Conservation (phyloP, 2,113 vertebrate genomes). For the Falco punctatus region DNA sequence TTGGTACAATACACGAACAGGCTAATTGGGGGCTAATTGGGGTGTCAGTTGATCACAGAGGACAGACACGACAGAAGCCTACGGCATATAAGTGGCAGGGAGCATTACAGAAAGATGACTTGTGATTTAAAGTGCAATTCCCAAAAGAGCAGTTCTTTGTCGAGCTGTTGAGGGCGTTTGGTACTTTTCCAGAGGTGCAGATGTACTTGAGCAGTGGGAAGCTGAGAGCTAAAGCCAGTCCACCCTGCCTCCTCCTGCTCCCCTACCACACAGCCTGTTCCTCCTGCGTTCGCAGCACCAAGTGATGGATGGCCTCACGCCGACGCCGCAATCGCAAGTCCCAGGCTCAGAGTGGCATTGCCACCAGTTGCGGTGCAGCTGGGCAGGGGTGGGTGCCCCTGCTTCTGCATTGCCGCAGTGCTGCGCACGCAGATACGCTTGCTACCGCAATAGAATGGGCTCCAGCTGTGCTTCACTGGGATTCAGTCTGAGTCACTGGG, state of each 20-base stretch:
- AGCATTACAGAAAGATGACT: not conserved
- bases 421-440: accelerated
- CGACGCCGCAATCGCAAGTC: accelerated
- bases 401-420: accelerated
- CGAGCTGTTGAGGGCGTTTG: not conserved
- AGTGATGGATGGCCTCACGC: not conserved
- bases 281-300: not conserved
- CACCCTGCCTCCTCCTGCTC: not conserved
- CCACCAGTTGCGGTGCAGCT: not conserved
- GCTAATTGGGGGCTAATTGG: not conserved
- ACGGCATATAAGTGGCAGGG: not conserved
- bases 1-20: not conserved
- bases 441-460: accelerated
- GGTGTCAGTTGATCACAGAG: not conserved
- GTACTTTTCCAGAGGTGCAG: constrained; percentile 33
- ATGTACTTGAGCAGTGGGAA: not conserved
- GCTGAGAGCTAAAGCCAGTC: not conserved
- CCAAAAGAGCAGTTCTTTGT: not conserved
- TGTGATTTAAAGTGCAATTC: not conserved
- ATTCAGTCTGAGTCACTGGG: not conserved
- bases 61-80: not conserved
- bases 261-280: not conserved
- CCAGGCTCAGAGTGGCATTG: not conserved
- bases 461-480: not conserved
- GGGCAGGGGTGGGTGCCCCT: not conserved